Evolutionary conservation across 2,113 vertebrate genomes (phyloP), one percentile per base, ranked within the genome.

Genomic region (Neofelis nebulosa): DNA sequence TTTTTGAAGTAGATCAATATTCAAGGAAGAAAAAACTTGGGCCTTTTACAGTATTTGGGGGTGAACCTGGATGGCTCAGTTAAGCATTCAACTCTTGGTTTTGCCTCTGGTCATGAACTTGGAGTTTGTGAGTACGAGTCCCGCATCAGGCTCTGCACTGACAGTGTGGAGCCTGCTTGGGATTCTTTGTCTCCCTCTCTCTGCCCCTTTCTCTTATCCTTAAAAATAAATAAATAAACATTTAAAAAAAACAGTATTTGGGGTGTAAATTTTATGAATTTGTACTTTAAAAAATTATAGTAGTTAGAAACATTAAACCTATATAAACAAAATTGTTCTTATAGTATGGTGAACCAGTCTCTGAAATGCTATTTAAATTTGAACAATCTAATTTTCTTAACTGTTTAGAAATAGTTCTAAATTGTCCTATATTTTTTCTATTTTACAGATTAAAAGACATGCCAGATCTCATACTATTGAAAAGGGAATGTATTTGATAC

Each of bases 311-410:
- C 27, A 88, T 57, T 65, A 79, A 90, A 92, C 78, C 29, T 92
- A 13, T 71, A 6, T 88, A 76, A 96, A 76, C 31, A 80, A 84
- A 92, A 25, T 29, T 97, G 2, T 78, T 88, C 31, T 80, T 96
- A 89, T 52, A 63, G 41, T 85, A 29, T 92, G 48, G 7, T 82
- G 21, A 31, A 65, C n/a, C 71, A 4, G 3, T 97, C 65, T 38
- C 57, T 97, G 33, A 65, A 80, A 55, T 85, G 65, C 78, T 89
- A 66, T 63, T 95, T 91, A 92, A 87, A 79, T 89, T 92, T 82
- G 19, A 65, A 50, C 5, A 93, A 61, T 89, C 14, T 19, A 23
- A 61, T 96, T 93, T 94, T 87, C 48, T 81, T 65, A 74, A 83
- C 19, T 13, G 84, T 80, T 96, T 95, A 83, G 69, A 97, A 89